These are phyloP conservation scores for Octonoba sinensis DNA, from an alignment of 2,888 invertebrate species.

Conservation along the genomic window DNA sequence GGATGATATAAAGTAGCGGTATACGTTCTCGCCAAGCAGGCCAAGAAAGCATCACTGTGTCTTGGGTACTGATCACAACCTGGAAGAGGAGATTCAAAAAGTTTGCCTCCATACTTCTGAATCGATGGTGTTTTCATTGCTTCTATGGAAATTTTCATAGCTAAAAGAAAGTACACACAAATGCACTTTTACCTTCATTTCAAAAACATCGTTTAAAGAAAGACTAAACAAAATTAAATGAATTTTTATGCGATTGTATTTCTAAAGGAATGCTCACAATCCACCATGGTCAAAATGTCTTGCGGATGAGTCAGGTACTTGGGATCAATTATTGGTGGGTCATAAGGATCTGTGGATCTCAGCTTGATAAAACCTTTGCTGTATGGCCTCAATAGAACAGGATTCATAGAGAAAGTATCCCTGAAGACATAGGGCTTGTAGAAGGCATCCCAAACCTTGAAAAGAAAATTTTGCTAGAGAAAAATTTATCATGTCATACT, in stretches of 20 bases:
- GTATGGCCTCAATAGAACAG: conserved; percentile 66
- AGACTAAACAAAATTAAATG: too few species aligned
- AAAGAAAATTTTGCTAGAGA: not conserved
- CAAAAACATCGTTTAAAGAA: too few species aligned
- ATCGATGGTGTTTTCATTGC: conserved; percentile 83
- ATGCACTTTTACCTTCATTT: not conserved
- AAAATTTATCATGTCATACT: too few species aligned
- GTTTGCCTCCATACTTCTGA: conserved; percentile 70
- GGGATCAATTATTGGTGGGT: conserved; percentile 89
- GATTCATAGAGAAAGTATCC: conserved; percentile 67
- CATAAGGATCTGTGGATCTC: conserved; percentile 80
- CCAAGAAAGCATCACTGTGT: conserved; percentile 83
- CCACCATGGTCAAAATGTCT: conserved; percentile 84
- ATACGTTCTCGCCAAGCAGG: conserved; percentile 87
- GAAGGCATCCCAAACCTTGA: conserved; percentile 65
- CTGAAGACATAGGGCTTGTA: conserved; percentile 66
- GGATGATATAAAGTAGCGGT: conserved; percentile 93
- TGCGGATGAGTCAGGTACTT: conserved; percentile 88
- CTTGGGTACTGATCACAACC: conserved; percentile 75
- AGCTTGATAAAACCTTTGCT: conserved; percentile 65
- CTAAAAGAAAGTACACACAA: conserved; percentile 7
- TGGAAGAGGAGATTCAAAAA: conserved; percentile 83
- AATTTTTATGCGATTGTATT: too few species aligned
- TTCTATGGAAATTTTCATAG: conserved; percentile 79
- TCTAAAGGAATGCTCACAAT: conserved; percentile 73